Conservation (phyloP, 2,888 invertebrate genomes). For the Bedellia somnulentella region DNA sequence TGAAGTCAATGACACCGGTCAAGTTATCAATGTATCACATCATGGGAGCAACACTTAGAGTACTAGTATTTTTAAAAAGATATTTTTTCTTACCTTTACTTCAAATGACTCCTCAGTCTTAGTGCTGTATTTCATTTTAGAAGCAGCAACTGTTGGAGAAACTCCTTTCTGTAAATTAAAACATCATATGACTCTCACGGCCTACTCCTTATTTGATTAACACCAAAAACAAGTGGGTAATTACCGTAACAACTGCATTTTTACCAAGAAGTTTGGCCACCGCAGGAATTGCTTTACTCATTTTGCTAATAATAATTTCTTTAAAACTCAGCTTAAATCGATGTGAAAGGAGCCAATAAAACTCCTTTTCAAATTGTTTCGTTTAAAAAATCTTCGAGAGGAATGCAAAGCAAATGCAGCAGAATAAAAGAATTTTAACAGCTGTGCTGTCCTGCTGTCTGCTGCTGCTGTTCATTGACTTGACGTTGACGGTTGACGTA, state of each 20-base stretch:
- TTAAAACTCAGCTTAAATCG: slow-evolving; percentile 36
- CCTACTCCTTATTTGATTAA: slow-evolving; percentile 1
- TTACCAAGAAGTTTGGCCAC: slow-evolving; percentile 33
- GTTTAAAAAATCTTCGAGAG: too few relatives aligned
- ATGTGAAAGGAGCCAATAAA: slow-evolving; percentile 10
- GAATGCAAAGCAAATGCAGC: too few relatives aligned
- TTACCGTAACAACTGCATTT: slow-evolving; percentile 30
- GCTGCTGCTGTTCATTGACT: too few relatives aligned
- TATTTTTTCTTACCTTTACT: slow-evolving; percentile 54
- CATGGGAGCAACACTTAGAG: not conserved
- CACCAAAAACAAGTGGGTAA: slow-evolving; percentile 8
- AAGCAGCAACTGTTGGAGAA: slow-evolving; percentile 24
- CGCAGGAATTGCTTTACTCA: slow-evolving; percentile 44
- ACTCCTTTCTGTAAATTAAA: slow-evolving; percentile 33
- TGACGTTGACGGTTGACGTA: too few relatives aligned
- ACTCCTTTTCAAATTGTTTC: not conserved
- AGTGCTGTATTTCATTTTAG: slow-evolving; percentile 58
- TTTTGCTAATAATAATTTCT: slow-evolving; percentile 26
- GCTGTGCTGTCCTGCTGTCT: too few relatives aligned
- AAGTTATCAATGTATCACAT: too few relatives aligned
- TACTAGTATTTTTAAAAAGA: not conserved
- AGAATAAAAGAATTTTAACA: too few relatives aligned
- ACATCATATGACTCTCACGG: not conserved
- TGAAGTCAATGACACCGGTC: not conserved
- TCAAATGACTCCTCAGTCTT: slow-evolving; percentile 66